These are phyloP conservation scores for Tetranychus urticae DNA, from an alignment of 1,140 invertebrate species.

Conservation along the genomic window DNA sequence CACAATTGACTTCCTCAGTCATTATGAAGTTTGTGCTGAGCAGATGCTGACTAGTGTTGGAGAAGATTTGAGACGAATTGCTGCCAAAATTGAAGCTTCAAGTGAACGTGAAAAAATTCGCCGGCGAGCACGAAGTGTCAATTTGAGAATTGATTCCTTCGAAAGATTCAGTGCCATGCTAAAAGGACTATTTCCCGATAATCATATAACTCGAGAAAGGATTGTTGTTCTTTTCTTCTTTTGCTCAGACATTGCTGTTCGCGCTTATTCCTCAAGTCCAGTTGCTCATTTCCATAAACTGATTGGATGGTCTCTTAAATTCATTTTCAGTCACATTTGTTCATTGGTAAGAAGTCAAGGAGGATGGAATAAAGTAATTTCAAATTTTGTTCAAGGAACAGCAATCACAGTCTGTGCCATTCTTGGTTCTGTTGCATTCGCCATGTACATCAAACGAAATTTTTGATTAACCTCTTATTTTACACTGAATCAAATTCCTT, in stretches of 20 bases:
- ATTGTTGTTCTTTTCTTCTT: conserved; percentile 24
- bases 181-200: conserved; percentile 4
- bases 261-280: conserved; percentile 11
- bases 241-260: conserved; percentile 22
- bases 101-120: conserved; percentile 16
- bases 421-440: not conserved
- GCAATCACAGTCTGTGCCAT: not conserved
- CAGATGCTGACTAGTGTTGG: conserved; percentile 11
- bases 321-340: conserved; percentile 17
- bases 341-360: conserved; percentile 18
- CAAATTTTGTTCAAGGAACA: not conserved
- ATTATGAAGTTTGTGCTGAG: not conserved
- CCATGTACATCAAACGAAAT: conserved; percentile 1
- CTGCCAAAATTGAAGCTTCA: conserved; percentile 18
- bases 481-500: no score
- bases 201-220: conserved; percentile 17
- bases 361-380: conserved; percentile 14
- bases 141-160: not conserved
- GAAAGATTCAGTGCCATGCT: not conserved
- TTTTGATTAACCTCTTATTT: not conserved
- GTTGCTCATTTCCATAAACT: conserved; percentile 14
- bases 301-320: conserved; percentile 18
- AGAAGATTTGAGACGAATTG: conserved; percentile 17
- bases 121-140: conserved; percentile 16
- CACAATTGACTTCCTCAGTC: not conserved